phyloP scores from a whole-genome alignment of 1,140 invertebrate genomes.

The Caenorhabditis briggsae region DNA sequence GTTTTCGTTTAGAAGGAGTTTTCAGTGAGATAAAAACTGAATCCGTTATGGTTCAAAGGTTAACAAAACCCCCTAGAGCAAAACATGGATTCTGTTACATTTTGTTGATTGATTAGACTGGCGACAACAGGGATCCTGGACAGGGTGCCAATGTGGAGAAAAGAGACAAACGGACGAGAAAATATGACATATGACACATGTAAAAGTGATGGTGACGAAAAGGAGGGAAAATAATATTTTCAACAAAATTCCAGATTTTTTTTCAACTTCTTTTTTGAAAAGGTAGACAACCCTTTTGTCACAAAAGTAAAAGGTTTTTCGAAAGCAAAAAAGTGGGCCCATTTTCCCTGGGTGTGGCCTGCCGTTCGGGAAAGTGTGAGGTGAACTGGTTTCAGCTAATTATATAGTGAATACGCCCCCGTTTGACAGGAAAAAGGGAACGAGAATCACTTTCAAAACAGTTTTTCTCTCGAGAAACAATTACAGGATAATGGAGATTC shows the following conservation, averaged over 20 bases:
- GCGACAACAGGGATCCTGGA: too few species aligned
- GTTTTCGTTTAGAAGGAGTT: constrained; percentile 19
- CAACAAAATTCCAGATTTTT: too few species aligned
- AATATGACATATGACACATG: neutral
- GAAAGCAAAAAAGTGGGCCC: too few species aligned
- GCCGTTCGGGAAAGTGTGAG: too few species aligned
- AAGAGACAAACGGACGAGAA: neutral
- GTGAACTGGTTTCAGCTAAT: neutral
- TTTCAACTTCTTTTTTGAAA: too few species aligned
- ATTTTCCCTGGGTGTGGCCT: too few species aligned
- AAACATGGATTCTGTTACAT: constrained; percentile 43
- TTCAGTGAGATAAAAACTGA: too few species aligned
- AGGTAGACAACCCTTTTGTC: too few species aligned
- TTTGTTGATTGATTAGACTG: constrained; percentile 13
- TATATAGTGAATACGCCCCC: constrained; percentile 2
- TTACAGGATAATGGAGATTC: too few species aligned
- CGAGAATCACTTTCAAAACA: neutral
- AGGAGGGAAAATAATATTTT: too few species aligned
- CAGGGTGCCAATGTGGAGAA: too few species aligned
- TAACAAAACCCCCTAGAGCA: neutral
- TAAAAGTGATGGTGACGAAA: neutral
- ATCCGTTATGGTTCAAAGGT: neutral
- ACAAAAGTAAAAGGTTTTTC: too few species aligned
- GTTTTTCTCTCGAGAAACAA: neutral
- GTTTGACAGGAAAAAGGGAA: neutral